Evolutionary conservation across 2,888 invertebrate genomes (phyloP).

Genomic region (Helobdella robusta): DNA sequence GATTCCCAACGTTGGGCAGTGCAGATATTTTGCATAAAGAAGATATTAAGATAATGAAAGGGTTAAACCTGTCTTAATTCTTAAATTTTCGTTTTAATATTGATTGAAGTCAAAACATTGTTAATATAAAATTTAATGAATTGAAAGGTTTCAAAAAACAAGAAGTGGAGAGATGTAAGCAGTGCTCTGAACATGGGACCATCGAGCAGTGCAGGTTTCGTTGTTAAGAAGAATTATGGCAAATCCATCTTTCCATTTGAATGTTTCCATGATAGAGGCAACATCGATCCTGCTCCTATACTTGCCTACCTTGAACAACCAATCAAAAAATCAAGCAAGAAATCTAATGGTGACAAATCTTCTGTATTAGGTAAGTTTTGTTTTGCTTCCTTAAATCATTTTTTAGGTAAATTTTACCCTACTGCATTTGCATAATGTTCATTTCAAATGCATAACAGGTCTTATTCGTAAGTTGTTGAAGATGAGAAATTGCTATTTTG

Average conservation of each 20-base stretch:
- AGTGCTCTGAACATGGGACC: slow-evolving; percentile 88
- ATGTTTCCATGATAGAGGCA: slow-evolving; percentile 90
- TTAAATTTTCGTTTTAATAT: not conserved
- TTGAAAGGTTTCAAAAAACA: slow-evolving; percentile 86
- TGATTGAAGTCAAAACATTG: not conserved
- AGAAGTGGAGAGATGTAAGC: slow-evolving; percentile 98
- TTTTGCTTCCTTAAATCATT: too few relatives aligned
- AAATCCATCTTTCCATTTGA: slow-evolving; percentile 68
- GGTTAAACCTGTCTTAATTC: not conserved
- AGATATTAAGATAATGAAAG: too few relatives aligned
- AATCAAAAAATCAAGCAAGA: slow-evolving; percentile 34
- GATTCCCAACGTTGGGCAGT: too few relatives aligned
- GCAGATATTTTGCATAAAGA: too few relatives aligned
- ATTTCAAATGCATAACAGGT: too few relatives aligned
- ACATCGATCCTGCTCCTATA: slow-evolving; percentile 87
- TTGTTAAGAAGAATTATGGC: slow-evolving; percentile 91
- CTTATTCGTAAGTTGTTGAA: too few relatives aligned
- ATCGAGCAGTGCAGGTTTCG: slow-evolving; percentile 95
- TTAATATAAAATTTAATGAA: too few relatives aligned
- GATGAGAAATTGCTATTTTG: too few relatives aligned
- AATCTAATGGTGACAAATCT: slow-evolving; percentile 8
- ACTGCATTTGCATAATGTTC: too few relatives aligned
- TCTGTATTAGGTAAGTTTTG: too few relatives aligned
- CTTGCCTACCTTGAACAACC: slow-evolving; percentile 64
- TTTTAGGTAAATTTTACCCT: too few relatives aligned